phyloP scores from a whole-genome alignment of 1,140 invertebrate genomes.

The Gryon sp. region DNA sequence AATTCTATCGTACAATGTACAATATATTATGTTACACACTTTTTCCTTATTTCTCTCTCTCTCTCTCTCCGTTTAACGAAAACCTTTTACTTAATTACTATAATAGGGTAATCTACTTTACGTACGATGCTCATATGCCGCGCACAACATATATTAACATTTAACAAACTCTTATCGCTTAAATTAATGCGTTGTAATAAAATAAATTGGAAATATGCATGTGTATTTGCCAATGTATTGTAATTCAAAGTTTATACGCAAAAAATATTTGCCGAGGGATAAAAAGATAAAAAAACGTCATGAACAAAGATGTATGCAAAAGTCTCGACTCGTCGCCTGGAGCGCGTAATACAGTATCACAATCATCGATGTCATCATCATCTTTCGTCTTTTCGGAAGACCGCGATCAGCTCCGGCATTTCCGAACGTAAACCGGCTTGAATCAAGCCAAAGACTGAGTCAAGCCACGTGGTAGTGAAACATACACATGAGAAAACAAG shows the following conservation, averaged over 20 bases:
- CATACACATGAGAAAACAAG: conserved; percentile 51
- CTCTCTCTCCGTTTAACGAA: too few relatives aligned
- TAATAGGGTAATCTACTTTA: conserved; percentile 6
- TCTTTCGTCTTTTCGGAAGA: conserved; percentile 45
- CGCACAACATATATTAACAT: too few relatives aligned
- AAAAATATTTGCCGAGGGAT: background rate
- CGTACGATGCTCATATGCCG: background rate
- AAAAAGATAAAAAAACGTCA: too few relatives aligned
- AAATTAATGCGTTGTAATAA: too few relatives aligned
- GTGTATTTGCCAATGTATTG: background rate
- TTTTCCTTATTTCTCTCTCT: too few relatives aligned
- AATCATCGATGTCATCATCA: conserved; percentile 56
- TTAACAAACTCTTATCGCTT: too few relatives aligned
- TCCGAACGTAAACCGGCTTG: conserved; percentile 47
- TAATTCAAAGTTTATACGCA: conserved; percentile 19
- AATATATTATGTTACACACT: too few relatives aligned
- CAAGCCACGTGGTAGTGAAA: conserved; percentile 53
- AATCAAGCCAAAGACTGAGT: conserved; percentile 37
- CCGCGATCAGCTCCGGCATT: conserved; percentile 23
- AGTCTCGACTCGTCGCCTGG: background rate
- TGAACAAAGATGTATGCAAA: conserved; percentile 6
- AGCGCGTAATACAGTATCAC: conserved; percentile 14
- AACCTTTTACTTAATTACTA: background rate
- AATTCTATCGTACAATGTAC: conserved; percentile 2
- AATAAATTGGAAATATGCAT: too few relatives aligned